Evolutionary conservation across 2,797 vertebrate genomes (phyloP).

Genomic region (Gastrophryne carolinensis): DNA sequence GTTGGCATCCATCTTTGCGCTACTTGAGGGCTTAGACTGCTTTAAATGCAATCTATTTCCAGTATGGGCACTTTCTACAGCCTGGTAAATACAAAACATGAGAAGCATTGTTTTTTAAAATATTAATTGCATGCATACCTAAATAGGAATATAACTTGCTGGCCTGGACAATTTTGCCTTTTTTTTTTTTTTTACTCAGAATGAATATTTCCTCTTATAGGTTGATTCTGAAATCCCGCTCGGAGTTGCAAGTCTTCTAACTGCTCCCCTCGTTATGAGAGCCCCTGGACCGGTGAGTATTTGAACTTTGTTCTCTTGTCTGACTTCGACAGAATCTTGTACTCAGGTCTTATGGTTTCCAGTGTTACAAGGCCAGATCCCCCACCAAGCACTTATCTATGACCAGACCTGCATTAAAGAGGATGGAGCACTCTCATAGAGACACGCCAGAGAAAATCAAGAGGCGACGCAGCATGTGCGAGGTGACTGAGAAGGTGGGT

Average conservation of each 20-base stretch:
- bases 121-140: no score
- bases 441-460: constrained; percentile 77
- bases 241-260: constrained; percentile 86
- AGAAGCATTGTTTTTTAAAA: no score
- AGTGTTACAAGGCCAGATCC: constrained; percentile 73
- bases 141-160: no score
- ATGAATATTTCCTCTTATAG: constrained; percentile 55
- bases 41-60: no score
- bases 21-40: no score
- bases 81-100: no score
- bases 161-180: no score
- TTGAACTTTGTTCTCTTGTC: no score
- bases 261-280: constrained; percentile 82
- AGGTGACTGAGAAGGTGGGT: constrained; percentile 44
- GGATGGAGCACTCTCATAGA: constrained; percentile 74
- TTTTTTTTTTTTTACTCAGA: no score
- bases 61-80: no score
- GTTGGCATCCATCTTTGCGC: no score
- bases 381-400: constrained; percentile 63
- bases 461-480: constrained; percentile 76
- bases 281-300: constrained; percentile 61
- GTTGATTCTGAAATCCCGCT: constrained; percentile 69
- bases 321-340: background rate
- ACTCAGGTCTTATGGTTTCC: rapidly evolving
- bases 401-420: constrained; percentile 71